Base-by-base conservation (phyloP, 2,797 vertebrate genomes). In the Dendrocincla fuliginosa region DNA sequence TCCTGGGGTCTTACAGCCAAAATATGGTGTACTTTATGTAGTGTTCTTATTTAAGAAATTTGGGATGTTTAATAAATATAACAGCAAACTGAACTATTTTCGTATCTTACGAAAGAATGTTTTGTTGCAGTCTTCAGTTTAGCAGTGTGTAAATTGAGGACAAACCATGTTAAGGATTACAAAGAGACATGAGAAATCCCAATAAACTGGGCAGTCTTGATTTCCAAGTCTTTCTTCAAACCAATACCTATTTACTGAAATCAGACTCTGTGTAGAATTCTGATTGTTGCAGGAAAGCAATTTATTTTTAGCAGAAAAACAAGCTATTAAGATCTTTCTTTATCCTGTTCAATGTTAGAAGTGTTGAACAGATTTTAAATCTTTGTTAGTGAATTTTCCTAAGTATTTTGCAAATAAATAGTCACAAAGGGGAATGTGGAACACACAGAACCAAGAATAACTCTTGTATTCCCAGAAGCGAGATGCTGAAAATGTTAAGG, bases 241-340 rank as follows among this genome's bases (percentile, higher is more conserved):
- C 59, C 8, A 32, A 16, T 67, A 28, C 9, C 10, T 83, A 33
- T 79, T 91, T 77, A 74, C 37, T 83, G 60, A 30, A 87, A 68
- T 63, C 56, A 74, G 28, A 44, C 17, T 87, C 67, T 5, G 1
- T 79, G 41, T 32, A 77, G 53, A 89, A 52, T 61, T 89, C 11
- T 85, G 42, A 32, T 47, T 89, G 69, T 49, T 83, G 9, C 35
- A 93, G 81, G 44, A 93, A 89, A 97, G 12, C 20, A 59, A 92
- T 77, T 84, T 90, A 39, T 65, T 93, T 79, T 83, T 74, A 85
- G 27, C 42, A 87, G 50, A 80, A 94, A 94, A 92, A 42, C 20
- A 80, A 85, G 14, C 15, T 70, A 71, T 77, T 68, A 83, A 46
- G 22, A 2, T 11, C 93, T 88, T 89, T 83, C 30, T 88, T 81